phyloP scores from a whole-genome alignment of 2,888 invertebrate genomes.

The Bruchidius siliquastri region DNA sequence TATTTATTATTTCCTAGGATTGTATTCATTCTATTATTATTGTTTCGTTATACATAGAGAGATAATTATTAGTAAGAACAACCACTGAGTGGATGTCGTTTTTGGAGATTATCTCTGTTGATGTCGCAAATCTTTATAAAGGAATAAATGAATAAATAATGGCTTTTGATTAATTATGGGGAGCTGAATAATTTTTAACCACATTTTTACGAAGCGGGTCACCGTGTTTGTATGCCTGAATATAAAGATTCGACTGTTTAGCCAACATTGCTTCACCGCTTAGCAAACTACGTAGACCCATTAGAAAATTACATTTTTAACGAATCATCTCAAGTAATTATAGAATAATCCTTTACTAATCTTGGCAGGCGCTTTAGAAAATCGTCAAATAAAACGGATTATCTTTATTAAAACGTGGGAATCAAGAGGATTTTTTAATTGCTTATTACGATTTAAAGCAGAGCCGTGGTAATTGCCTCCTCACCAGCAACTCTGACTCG shows the following conservation, averaged over 20 bases:
- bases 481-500: conserved; percentile 11
- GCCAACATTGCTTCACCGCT: neutral
- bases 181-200: too few species aligned
- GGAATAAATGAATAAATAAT: too few species aligned
- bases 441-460: conserved; percentile 14
- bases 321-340: neutral
- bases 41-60: too few species aligned
- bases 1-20: too few species aligned
- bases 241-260: neutral
- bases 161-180: too few species aligned
- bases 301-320: neutral
- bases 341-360: neutral
- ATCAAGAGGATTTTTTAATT: conserved; percentile 17
- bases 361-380: neutral
- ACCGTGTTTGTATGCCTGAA: neutral
- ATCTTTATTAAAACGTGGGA: conserved; percentile 16
- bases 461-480: conserved; percentile 17
- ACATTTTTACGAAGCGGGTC: too few species aligned
- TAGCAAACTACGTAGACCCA: neutral
- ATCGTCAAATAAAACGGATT: conserved; percentile 1
- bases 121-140: too few species aligned
- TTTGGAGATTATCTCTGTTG: too few species aligned
- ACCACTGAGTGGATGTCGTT: too few species aligned
- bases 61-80: too few species aligned
- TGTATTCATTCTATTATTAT: too few species aligned